Evolutionary conservation across 2,888 invertebrate genomes (phyloP), one percentile per base, ranked within the genome.

Genomic region (Apeira syringaria): DNA sequence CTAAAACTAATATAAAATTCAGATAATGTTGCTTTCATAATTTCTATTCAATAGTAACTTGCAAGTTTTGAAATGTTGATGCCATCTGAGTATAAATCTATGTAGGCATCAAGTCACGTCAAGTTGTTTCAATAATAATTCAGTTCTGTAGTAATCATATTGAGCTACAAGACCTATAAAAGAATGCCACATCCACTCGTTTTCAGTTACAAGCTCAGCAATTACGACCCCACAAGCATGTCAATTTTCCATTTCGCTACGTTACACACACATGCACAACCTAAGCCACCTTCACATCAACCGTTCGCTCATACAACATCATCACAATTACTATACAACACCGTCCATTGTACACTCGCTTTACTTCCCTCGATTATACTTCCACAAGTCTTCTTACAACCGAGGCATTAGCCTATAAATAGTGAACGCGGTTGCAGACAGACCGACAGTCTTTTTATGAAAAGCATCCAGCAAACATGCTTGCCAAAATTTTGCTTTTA

Each of bases 401-500:
- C 27, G 15, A 27, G 24, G 27, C 35, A 31, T 77, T n/a, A 80
- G 69, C 64, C 81, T 89, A 89, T 88, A 90, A 85, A 90, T 82
- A 81, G 77, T 62, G 65, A 63, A 55, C 53, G 62, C 64, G 52
- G 52, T 59, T 55, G 65, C 63, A 59, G 56, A 59, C 53, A 54
- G 53, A 60, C 80, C 61, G 85, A 86, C 91, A 92, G 92, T 92
- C 84, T 86, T 84, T 86, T 80, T 85, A 80, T 75, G 80, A 69
- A 69, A 66, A 71, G 74, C 80, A 82, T 72, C 75, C 82, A 76
- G 80, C 33, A 39, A 47, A 42, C 46, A 55, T 56, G 56, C 41
- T 45, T 5, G 20, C 36, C 42, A 82, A 76, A 78, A 63, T 84
- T 59, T 47, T 83, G 13, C 48, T 78, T 38, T 37, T 86, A 38